Evolutionary conservation across 53 echinoderm and acorn worm genomes (phyloP).

Genomic region (Arbacia lixula): DNA sequence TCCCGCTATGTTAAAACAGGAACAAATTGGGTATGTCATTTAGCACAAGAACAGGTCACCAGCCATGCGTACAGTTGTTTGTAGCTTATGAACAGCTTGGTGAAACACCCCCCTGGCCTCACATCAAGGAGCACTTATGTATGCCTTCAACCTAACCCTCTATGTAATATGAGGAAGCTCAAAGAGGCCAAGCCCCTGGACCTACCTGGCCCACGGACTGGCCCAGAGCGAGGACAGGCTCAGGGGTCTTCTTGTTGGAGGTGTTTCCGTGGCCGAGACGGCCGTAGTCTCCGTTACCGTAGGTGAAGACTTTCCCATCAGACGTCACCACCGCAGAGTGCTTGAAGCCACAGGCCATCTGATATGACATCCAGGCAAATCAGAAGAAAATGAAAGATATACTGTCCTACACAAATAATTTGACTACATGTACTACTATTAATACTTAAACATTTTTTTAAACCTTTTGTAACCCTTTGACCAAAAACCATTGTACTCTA

Average conservation of each 20-base stretch:
- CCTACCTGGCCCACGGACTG: constrained; percentile 84
- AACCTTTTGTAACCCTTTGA: too few species aligned
- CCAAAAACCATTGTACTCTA: too few species aligned
- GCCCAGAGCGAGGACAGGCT: constrained; percentile 79
- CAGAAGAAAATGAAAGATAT: too few species aligned
- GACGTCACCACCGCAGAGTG: constrained; percentile 85
- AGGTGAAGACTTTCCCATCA: constrained; percentile 96
- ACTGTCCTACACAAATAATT: too few species aligned
- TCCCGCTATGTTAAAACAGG: too few species aligned
- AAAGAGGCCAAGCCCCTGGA: background rate
- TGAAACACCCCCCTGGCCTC: background rate
- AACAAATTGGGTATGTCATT: too few species aligned
- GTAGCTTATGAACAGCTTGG: too few species aligned
- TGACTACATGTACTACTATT: too few species aligned
- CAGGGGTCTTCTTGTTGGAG: constrained; percentile 96
- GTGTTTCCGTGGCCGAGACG: constrained; percentile 96
- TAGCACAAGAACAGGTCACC: too few species aligned
- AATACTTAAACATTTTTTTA: too few species aligned
- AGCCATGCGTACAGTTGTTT: too few species aligned
- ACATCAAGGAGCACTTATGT: background rate
- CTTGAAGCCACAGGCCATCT: constrained; percentile 99
- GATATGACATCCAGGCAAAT: too few species aligned
- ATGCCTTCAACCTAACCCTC: background rate
- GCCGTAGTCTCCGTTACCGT: constrained; percentile 98
- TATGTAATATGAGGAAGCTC: background rate